Base-by-base conservation (phyloP, 1,140 invertebrate genomes). In the Scaptomyza montana region DNA sequence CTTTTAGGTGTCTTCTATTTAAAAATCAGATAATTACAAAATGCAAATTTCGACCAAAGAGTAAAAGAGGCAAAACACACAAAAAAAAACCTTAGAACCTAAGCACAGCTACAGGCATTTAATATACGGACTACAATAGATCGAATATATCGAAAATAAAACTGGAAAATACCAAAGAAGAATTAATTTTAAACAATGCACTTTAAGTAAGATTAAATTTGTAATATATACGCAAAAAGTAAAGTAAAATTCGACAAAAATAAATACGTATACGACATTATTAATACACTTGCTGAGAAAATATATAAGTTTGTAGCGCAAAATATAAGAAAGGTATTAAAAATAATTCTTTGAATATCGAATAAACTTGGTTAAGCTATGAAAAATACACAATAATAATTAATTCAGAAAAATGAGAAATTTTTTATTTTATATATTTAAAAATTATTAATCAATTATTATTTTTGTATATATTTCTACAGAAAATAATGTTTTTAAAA, bases 1-100 rank as follows among this genome's bases (percentile, higher is more conserved):
- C n/a, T 56, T 60, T 72, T 65, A 71, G 49, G 25, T 71, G 57
- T 72, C 69, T 72, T 56, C 54, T 57, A 68, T 28, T 25, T 53
- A 49, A 33, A 64, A 10, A 49, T 2, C 21, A 50, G 59, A 56
- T 47, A 55, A 60, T 49, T 56, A 25, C 45, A 54, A 67, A 74
- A 51, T n/a, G 7, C 53, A 85, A 65, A 86, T 86, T 86, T 86
- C 69, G 81, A 85, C 81, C 81, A 81, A 85, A 72, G 57, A 16
- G 6, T 25, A 43, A 4, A 16, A 43, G 61, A 36, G 39, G 47
- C 53, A 51, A 71, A 71, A 71, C 56, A 28, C 36, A 39, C 57
- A 70, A 19, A n/a, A 41, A 43, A 36, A 2, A 36, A 36, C 9
- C 16, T 16, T 71, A 66, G 68, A 39, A 10, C 13, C 13, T 70